A percentile compares a stretch with the other conserved stretches of the same genome.
These are phyloP conservation scores for Penaeus japonicus DNA, from an alignment of 1,140 invertebrate genomes.

Conservation along the genomic window DNA sequence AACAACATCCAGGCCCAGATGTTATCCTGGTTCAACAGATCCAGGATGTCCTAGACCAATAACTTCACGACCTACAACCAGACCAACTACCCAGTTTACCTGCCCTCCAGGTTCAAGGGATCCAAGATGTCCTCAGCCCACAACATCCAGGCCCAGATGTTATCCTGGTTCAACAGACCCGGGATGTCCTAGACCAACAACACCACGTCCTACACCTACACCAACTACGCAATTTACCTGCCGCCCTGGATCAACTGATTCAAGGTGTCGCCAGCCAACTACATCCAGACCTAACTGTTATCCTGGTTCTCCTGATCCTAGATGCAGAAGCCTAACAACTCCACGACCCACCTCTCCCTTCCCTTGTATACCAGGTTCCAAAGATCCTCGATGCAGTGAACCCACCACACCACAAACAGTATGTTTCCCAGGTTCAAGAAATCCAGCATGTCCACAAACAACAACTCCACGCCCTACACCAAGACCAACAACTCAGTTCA, in stretches of 20 bases:
- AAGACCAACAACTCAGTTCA: background rate
- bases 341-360: background rate
- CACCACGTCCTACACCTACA: slow-evolving; percentile 45
- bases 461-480: slow-evolving; percentile 57
- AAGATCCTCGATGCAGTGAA: background rate
- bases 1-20: slow-evolving; percentile 48
- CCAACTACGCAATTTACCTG: background rate
- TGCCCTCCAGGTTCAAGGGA: background rate
- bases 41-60: background rate
- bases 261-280: slow-evolving; percentile 62
- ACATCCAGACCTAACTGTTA: background rate
- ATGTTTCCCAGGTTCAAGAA: slow-evolving; percentile 57
- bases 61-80: background rate
- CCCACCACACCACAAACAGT: background rate
- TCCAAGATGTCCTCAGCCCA: background rate
- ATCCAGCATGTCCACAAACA: slow-evolving; percentile 63
- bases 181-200: slow-evolving; percentile 63
- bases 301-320: too few species aligned
- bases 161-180: slow-evolving; percentile 59
- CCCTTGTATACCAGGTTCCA: background rate
- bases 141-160: background rate
- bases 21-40: background rate
- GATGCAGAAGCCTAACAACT: background rate
- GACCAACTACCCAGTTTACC: background rate
- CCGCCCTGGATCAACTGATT: slow-evolving; percentile 60